These are phyloP conservation scores for Synanthedon andrenaeformis DNA, from an alignment of 2,888 invertebrate genomes.

Conservation along the genomic window DNA sequence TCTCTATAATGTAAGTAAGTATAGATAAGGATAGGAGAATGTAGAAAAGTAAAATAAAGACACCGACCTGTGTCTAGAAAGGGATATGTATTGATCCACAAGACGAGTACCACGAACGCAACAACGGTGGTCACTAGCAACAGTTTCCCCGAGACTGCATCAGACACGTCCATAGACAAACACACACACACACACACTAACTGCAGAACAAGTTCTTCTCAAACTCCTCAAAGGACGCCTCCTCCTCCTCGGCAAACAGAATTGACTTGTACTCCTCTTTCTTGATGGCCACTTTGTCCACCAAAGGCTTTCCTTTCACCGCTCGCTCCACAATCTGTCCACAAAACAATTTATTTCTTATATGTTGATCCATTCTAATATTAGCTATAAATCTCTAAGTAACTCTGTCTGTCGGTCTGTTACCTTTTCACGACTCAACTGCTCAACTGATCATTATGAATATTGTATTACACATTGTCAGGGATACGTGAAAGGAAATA, in stretches of 20 bases:
- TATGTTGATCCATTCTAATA: too few species aligned
- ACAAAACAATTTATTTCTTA: too few species aligned
- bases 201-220: slow-evolving; percentile 74
- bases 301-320: slow-evolving; percentile 56
- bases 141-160: slow-evolving; percentile 70
- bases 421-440: too few species aligned
- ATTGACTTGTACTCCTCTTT: slow-evolving; percentile 66
- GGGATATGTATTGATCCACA: slow-evolving; percentile 77
- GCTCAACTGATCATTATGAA: too few species aligned
- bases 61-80: slow-evolving; percentile 73
- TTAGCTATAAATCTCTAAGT: too few species aligned
- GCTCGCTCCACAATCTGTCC: slow-evolving; percentile 71
- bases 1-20: too few species aligned
- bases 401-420: too few species aligned
- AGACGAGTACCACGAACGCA: slow-evolving; percentile 69
- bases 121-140: slow-evolving; percentile 63
- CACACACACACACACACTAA: slow-evolving; percentile 14
- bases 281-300: slow-evolving; percentile 41
- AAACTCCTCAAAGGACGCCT: slow-evolving; percentile 73
- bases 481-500: too few species aligned
- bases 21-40: too few species aligned
- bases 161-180: slow-evolving; percentile 65
- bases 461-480: too few species aligned
- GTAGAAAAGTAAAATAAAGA: too few species aligned
- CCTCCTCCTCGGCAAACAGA: slow-evolving; percentile 74